Evolutionary conservation across 2,797 vertebrate genomes (phyloP).

Genomic region (Tapirus indicus): DNA sequence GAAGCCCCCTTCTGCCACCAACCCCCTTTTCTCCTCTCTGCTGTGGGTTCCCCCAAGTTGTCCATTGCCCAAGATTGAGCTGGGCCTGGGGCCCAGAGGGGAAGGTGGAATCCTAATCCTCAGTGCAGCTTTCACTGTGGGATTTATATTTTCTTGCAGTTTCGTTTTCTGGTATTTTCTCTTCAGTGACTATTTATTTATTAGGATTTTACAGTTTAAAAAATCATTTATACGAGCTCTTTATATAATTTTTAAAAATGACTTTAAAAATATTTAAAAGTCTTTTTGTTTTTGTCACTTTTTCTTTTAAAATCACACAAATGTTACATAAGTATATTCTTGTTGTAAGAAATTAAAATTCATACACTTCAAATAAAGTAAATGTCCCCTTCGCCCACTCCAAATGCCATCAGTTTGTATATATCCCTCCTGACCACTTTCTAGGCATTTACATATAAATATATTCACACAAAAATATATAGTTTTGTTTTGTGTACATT

Average conservation of each 20-base stretch:
- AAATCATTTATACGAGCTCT: background rate
- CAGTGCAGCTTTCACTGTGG: too few species aligned
- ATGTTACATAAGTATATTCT: background rate
- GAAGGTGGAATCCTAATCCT: background rate
- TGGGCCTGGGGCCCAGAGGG: background rate
- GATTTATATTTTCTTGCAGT: background rate
- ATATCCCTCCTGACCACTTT: background rate
- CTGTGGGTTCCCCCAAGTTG: background rate
- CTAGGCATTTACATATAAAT: background rate
- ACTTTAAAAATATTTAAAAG: background rate
- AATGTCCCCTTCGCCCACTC: background rate
- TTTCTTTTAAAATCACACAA: background rate
- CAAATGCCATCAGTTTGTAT: background rate
- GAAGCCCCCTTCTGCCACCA: background rate
- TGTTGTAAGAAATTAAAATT: background rate
- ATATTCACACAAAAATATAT: background rate
- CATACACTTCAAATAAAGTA: background rate
- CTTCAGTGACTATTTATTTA: background rate
- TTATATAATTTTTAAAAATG: background rate
- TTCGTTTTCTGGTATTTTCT: constrained; percentile 18
- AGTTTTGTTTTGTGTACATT: background rate
- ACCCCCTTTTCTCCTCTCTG: background rate
- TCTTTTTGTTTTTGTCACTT: background rate
- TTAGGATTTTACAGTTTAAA: background rate
- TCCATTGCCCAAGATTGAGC: background rate